These are phyloP conservation scores for Mya arenaria DNA, from an alignment of 1,140 invertebrate genomes.

Conservation along the genomic window DNA sequence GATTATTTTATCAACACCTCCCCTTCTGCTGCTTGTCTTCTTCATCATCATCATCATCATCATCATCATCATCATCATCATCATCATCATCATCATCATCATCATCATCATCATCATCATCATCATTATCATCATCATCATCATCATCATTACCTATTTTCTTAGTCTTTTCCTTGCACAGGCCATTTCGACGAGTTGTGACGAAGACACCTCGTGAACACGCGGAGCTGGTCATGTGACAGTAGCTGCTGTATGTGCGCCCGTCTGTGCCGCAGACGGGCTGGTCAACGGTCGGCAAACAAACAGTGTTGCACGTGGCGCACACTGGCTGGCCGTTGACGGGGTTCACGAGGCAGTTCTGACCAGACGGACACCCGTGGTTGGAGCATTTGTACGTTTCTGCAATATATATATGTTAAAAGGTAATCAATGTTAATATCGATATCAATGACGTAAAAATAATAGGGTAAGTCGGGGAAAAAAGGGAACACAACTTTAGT, in stretches of 20 bases:
- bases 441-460: background rate
- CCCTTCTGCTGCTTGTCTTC: no score
- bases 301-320: conserved; percentile 51
- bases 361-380: conserved; percentile 88
- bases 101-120: no score
- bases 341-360: conserved; percentile 89
- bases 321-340: conserved; percentile 85
- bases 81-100: no score
- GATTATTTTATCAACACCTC: no score
- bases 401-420: conserved; percentile 79
- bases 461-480: background rate
- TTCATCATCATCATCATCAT: no score
- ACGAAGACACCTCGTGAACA: conserved; percentile 66
- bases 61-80: no score
- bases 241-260: conserved; percentile 70
- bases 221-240: conserved; percentile 61
- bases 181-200: conserved; percentile 60
- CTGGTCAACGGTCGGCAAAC: conserved; percentile 40
- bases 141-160: background rate
- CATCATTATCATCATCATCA: no score
- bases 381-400: conserved; percentile 88
- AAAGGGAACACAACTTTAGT: background rate
- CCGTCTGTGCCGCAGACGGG: conserved; percentile 72
- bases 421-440: background rate
- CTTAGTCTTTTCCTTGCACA: conserved; percentile 55